A percentile compares a stretch with the other conserved stretches of the same genome.
Conservation (phyloP, 1,140 invertebrate genomes). For the Sarcophaga peregrina region DNA sequence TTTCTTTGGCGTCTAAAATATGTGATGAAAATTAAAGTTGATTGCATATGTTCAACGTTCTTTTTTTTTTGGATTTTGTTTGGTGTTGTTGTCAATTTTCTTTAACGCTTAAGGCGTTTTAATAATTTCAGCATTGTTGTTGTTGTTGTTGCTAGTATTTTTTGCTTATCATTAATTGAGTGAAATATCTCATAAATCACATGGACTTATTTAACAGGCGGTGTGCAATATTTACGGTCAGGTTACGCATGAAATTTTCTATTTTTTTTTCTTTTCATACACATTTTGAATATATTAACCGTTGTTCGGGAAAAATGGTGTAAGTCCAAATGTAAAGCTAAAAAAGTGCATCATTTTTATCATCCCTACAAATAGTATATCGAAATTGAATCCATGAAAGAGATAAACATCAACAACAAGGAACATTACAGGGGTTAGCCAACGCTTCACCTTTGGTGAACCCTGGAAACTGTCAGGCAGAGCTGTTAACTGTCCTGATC, state of each 20-base stretch:
- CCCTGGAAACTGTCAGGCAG: too few species aligned
- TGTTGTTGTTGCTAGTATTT: background rate
- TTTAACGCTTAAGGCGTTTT: background rate
- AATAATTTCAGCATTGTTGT: background rate
- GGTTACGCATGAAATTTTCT: conserved; percentile 36
- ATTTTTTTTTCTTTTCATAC: background rate
- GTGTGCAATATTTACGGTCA: conserved; percentile 32
- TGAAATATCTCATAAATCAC: conserved; percentile 33
- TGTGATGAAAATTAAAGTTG: conserved; percentile 21
- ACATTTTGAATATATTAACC: too few species aligned
- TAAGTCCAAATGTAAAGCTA: too few species aligned
- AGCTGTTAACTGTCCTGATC: too few species aligned
- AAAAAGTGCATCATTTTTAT: too few species aligned
- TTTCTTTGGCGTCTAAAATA: background rate
- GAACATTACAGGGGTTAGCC: too few species aligned
- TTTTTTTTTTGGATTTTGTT: background rate
- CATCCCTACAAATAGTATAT: too few species aligned
- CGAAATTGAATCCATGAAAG: too few species aligned
- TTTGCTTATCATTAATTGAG: conserved; percentile 39
- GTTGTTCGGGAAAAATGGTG: too few species aligned
- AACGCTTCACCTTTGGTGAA: too few species aligned
- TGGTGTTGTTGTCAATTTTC: too few species aligned
- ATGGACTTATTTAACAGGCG: conserved; percentile 25
- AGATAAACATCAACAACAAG: too few species aligned
- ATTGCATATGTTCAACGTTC: background rate